phyloP scores from a whole-genome alignment of 2,113 vertebrate genomes.

The Larimichthys crocea region DNA sequence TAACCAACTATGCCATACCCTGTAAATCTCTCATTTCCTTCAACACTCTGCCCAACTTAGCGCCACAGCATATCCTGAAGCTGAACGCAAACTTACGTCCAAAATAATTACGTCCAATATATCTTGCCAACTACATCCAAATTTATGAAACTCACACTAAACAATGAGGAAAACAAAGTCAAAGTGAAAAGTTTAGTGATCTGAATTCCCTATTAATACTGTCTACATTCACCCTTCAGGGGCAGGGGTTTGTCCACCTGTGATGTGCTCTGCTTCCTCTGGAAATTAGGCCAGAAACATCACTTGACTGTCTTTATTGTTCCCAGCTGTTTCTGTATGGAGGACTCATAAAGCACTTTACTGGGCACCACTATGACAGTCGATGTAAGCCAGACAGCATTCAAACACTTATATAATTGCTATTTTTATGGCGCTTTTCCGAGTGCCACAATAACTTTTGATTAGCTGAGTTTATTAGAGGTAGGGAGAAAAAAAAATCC shows the following conservation, averaged over 20 bases:
- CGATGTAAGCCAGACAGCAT: slow-evolving; percentile 68
- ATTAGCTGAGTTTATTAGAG: slow-evolving; percentile 81
- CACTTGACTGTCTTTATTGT: slow-evolving; percentile 56
- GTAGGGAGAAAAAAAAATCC: slow-evolving; percentile 45
- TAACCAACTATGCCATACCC: slow-evolving; percentile 45
- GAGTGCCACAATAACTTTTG: slow-evolving; percentile 83
- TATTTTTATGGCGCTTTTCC: slow-evolving; percentile 80
- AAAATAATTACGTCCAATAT: slow-evolving; percentile 10
- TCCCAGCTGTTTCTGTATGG: slow-evolving; percentile 56
- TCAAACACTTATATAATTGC: slow-evolving; percentile 82
- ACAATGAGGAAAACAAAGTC: slow-evolving; percentile 31
- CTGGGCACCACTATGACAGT: slow-evolving; percentile 41
- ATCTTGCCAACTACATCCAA: slow-evolving; percentile 9
- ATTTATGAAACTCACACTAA: slow-evolving; percentile 17
- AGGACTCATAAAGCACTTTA: slow-evolving; percentile 70
- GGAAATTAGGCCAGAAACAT: slow-evolving; percentile 43
- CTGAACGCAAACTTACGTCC: neutral
- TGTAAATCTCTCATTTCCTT: slow-evolving; percentile 60
- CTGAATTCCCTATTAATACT: neutral
- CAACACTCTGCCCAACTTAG: slow-evolving; percentile 40
- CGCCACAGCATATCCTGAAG: neutral
- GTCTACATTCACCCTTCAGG: slow-evolving; percentile 12
- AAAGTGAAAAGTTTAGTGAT: neutral
- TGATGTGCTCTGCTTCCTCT: slow-evolving; percentile 20
- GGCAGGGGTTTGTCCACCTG: slow-evolving; percentile 3